A percentile compares a stretch with the other conserved stretches of the same genome.
Evolutionary conservation across 2,113 vertebrate genomes (phyloP).

Genomic region (Pitta sordida): DNA sequence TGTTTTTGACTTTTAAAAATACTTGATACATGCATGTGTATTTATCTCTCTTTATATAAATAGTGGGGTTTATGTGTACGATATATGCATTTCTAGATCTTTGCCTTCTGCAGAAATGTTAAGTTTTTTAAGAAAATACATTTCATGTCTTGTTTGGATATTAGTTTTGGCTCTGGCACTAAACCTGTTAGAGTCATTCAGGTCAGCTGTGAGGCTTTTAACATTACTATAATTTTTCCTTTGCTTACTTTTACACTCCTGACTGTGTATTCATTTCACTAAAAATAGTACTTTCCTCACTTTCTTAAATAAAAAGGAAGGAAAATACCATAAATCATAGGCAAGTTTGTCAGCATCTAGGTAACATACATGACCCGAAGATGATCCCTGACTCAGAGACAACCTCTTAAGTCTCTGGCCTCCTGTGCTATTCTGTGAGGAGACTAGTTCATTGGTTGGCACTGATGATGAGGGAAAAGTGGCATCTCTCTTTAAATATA

Average conservation of each 20-base stretch:
- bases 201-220: neutral
- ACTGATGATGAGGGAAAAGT: neutral
- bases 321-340: neutral
- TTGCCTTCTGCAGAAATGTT: neutral
- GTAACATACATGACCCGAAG: neutral
- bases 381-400: neutral
- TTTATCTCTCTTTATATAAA: neutral
- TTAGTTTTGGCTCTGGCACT: neutral
- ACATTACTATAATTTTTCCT: neutral
- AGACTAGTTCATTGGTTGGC: neutral
- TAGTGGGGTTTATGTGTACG: neutral
- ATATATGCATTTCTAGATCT: neutral
- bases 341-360: neutral
- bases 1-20: neutral
- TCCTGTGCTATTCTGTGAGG: neutral
- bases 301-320: neutral
- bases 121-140: neutral
- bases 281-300: neutral
- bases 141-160: neutral
- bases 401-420: neutral
- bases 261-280: neutral
- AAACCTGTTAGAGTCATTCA: neutral
- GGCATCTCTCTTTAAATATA: neutral
- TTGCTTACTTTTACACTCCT: neutral
- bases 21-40: accelerated